Evolutionary conservation across 2,113 vertebrate species (phyloP), one percentile per base, ranked within the genome.

Genomic region (Seriola quinqueradiata): DNA sequence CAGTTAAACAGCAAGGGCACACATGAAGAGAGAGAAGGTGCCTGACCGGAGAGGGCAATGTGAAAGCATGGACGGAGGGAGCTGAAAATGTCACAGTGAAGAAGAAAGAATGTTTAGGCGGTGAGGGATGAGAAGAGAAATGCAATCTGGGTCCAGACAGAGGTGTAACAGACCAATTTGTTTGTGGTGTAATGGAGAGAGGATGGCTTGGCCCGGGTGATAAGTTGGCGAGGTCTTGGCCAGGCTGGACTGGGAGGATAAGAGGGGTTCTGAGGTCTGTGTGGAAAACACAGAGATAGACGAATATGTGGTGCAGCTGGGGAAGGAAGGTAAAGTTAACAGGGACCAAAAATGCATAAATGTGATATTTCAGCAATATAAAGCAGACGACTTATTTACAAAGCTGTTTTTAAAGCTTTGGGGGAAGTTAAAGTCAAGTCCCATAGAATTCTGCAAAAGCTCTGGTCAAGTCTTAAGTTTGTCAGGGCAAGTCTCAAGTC

Each of bases 101-200:
- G 86, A 89, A 93, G 89, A 93, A 91, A 91, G 93, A 90, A 85
- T 84, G 91, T 89, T 87, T 75, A 88, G 85, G 81, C 79, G 77
- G 81, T 90, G 92, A 91, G 42, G 91, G 91, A 93, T 92, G 91
- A 92, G 91, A 92, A 91, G 90, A 94, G 93, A 94, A 94, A 95
- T 94, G 92, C 92, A 94, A 95, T 95, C 92, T 92, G 86, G 91
- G 83, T 82, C 89, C 91, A 92, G 93, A 89, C 93, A 92, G 92
- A 92, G 86, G 92, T 93, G 91, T 92, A 94, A 94, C 93, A 94
- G 90, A 88, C 84, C 91, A 92, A 94, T 95, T 93, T 94, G 92
- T 94, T 93, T 93, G 92, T 87, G 86, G 89, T 85, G 87, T 90
- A 94, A 94, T 92, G 82, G 91, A 92, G 91, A 93, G 86, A 87